Evolutionary conservation across 2,888 invertebrate species (phyloP).

Genomic region (Leucophenga montana): DNA sequence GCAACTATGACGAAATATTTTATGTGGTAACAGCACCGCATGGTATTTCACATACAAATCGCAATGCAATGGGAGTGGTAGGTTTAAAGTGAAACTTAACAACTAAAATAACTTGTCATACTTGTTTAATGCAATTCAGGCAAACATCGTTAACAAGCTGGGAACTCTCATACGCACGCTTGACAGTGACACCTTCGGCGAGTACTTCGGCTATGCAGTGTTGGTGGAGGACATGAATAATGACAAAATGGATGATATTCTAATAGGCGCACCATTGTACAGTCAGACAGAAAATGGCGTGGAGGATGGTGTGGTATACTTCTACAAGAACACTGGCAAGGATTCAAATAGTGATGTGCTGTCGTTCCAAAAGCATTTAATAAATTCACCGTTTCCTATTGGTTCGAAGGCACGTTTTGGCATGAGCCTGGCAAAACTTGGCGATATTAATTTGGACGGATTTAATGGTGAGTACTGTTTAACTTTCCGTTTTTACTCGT

Average conservation of each 20-base stretch:
- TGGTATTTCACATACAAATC: conserved; percentile 53
- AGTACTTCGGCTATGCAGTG: conserved; percentile 79
- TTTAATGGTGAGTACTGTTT: conserved; percentile 75
- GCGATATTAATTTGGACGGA: conserved; percentile 82
- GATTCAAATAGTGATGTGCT: too few species aligned
- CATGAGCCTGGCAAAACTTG: conserved; percentile 65
- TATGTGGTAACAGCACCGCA: conserved; percentile 73
- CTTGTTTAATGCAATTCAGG: background rate
- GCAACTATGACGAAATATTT: conserved; percentile 54
- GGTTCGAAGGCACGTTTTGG: conserved; percentile 73
- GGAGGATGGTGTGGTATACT: background rate
- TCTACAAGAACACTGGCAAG: background rate
- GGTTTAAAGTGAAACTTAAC: too few species aligned
- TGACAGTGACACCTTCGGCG: conserved; percentile 70
- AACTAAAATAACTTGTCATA: conserved; percentile 47
- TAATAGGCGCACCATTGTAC: background rate
- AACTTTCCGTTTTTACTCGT: too few species aligned
- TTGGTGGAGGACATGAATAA: conserved; percentile 78
- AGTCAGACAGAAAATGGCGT: background rate
- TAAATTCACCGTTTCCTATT: conserved; percentile 51
- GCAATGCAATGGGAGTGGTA: too few species aligned
- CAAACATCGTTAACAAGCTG: background rate
- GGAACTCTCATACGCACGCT: conserved; percentile 43
- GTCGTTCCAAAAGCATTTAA: too few species aligned
- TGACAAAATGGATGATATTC: conserved; percentile 66